Percentiles rank a stretch among this genome's conserved stretches.
Conservation (phyloP, 2,888 invertebrate genomes). For the Entomobrya multifasciata region DNA sequence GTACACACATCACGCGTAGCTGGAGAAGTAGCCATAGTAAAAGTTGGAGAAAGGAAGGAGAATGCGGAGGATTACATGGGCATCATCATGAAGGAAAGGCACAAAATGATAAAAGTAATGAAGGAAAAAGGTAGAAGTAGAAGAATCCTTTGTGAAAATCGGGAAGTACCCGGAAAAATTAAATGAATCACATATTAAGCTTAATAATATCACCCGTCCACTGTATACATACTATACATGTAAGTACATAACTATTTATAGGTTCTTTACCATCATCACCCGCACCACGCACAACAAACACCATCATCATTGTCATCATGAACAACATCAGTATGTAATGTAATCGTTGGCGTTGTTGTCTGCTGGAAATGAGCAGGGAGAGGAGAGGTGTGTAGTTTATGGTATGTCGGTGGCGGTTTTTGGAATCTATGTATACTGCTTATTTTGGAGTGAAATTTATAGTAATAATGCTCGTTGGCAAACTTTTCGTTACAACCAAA, state of each 20-base stretch:
- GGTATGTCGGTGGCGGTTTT: not conserved
- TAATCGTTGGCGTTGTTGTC: constrained; percentile 2
- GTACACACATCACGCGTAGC: not conserved
- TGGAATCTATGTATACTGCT: not conserved
- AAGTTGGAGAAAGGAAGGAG: not conserved
- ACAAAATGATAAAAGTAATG: too few relatives aligned
- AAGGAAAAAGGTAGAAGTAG: not conserved
- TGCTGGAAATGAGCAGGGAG: not conserved
- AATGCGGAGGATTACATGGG: too few relatives aligned
- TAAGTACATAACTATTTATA: too few relatives aligned
- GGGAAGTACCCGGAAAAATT: constrained; percentile 1
- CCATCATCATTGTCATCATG: not conserved
- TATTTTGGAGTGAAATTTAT: not conserved
- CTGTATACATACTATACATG: not conserved
- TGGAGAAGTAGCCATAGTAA: not conserved
- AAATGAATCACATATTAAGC: constrained; percentile 27
- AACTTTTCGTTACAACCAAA: constrained; percentile 8
- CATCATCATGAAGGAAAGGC: too few relatives aligned
- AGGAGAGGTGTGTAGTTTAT: not conserved
- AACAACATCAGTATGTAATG: constrained; percentile 12
- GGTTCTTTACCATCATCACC: not conserved
- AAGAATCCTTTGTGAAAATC: constrained; percentile 5
- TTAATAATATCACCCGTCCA: constrained; percentile 26
- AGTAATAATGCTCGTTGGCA: constrained; percentile 13
- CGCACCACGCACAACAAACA: not conserved